phyloP scores from a whole-genome alignment of 2,797 vertebrate genomes.

The Hippoglossus hippoglossus region DNA sequence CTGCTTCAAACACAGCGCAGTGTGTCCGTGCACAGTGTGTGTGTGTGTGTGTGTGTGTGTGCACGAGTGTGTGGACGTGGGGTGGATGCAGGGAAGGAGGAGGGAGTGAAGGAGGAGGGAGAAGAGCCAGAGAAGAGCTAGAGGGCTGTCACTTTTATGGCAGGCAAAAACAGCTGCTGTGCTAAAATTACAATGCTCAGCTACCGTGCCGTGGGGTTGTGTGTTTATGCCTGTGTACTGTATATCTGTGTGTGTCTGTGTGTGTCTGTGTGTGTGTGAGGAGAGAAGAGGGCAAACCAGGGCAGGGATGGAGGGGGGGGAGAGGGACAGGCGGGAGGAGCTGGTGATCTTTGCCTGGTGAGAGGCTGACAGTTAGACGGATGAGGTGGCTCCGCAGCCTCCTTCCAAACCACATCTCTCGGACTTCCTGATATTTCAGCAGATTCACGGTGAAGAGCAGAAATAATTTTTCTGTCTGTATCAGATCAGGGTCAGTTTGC shows the following conservation, averaged over 20 bases:
- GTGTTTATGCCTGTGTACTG: constrained; percentile 41
- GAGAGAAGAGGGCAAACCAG: background rate
- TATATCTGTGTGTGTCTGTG: constrained; percentile 17
- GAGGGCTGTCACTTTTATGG: constrained; percentile 57
- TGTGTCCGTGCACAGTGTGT: background rate
- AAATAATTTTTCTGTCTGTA: background rate
- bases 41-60: background rate
- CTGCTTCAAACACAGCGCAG: no score
- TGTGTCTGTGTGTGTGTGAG: constrained; percentile 8
- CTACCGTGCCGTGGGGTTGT: constrained; percentile 41
- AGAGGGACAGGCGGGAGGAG: constrained; percentile 22
- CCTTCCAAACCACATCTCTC: constrained; percentile 25
- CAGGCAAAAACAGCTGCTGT: constrained; percentile 66
- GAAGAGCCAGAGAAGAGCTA: constrained; percentile 24
- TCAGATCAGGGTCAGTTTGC: constrained; percentile 5
- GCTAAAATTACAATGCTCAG: constrained; percentile 62
- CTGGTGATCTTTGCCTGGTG: constrained; percentile 54
- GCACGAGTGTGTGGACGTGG: constrained; percentile 7
- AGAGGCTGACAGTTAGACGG: constrained; percentile 66
- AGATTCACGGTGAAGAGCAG: background rate
- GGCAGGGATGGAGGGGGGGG: constrained; percentile 4
- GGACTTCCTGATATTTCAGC: background rate
- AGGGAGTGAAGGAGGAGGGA: background rate
- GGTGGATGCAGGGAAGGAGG: constrained; percentile 2
- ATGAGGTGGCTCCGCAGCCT: constrained; percentile 46